Evolutionary conservation across 2,113 vertebrate species (phyloP).

Genomic region (Tenrec ecaudatus): DNA sequence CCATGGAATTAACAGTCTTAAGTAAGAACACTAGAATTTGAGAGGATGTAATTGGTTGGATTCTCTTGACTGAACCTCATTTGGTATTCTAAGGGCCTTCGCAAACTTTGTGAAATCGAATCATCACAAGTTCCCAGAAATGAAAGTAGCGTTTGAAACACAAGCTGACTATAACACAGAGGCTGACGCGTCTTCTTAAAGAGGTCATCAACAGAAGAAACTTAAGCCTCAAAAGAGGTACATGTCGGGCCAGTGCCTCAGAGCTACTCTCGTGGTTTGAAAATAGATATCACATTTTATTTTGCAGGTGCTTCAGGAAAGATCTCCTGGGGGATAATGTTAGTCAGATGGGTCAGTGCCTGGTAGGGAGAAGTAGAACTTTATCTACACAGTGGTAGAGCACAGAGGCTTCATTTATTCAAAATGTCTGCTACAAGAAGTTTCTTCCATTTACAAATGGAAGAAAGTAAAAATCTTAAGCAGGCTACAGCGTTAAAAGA

Average conservation of each 20-base stretch:
- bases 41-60: not conserved
- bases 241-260: not conserved
- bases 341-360: not conserved
- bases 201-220: not conserved
- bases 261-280: not conserved
- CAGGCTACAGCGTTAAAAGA: not conserved
- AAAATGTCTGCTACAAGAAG: not conserved
- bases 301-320: not conserved
- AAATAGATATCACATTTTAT: not conserved
- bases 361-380: not conserved
- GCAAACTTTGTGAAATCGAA: not conserved
- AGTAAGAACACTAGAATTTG: not conserved
- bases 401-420: accelerated
- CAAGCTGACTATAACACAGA: not conserved
- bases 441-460: not conserved
- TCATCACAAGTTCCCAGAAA: not conserved
- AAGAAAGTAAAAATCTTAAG: not conserved
- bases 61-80: not conserved
- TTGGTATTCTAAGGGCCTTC: not conserved
- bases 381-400: not conserved
- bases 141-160: not conserved
- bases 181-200: not conserved
- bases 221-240: not conserved
- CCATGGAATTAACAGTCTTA: not conserved
- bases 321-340: not conserved